Conservation (phyloP, 2,797 vertebrate species). For the Chromis chromis region DNA sequence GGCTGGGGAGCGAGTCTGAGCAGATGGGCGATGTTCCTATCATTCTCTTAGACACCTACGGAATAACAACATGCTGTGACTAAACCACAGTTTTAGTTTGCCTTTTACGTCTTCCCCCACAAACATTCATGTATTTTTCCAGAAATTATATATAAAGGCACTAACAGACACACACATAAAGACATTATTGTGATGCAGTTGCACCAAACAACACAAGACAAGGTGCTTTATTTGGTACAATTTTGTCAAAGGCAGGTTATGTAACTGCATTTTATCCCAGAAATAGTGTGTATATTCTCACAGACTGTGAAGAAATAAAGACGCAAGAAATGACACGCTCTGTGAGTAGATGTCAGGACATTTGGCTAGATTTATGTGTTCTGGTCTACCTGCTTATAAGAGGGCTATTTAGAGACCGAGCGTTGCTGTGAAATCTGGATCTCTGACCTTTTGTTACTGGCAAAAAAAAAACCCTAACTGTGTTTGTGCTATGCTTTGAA, state of each 20-base stretch:
- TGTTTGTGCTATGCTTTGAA: conserved; percentile 14
- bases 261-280: conserved; percentile 3
- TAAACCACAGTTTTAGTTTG: neutral
- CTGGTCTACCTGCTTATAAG: conserved; percentile 9
- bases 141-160: neutral
- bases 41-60: conserved; percentile 35
- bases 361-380: conserved; percentile 21
- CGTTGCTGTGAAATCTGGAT: conserved; percentile 8
- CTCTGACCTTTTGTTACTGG: neutral
- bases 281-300: neutral
- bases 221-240: neutral
- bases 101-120: neutral
- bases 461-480: conserved; percentile 5
- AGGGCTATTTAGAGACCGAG: neutral
- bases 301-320: conserved; percentile 10
- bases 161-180: neutral
- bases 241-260: conserved; percentile 6
- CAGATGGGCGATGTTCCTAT: conserved; percentile 52
- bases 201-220: neutral
- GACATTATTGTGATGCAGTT: conserved; percentile 11
- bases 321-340: neutral
- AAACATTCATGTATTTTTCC: conserved; percentile 4
- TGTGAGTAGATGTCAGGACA: neutral
- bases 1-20: conserved; percentile 39
- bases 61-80: conserved; percentile 16